These are phyloP conservation scores for Anorthoa munda DNA, from an alignment of 2,888 invertebrate species.

Conservation along the genomic window DNA sequence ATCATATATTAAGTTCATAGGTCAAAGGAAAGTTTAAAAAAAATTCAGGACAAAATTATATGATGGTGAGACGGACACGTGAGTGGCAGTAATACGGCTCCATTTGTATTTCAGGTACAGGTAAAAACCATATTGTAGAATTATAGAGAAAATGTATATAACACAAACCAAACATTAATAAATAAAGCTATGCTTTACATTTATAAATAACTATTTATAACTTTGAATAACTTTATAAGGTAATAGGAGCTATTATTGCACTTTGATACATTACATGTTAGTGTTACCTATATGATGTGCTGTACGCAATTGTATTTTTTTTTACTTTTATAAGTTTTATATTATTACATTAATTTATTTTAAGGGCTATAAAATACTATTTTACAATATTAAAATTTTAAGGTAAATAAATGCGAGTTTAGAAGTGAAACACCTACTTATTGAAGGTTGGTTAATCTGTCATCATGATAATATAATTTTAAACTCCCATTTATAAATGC, in stretches of 20 bases:
- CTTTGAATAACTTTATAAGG: conserved; percentile 22
- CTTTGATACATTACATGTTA: neutral
- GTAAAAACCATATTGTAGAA: too few species aligned
- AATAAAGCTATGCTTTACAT: neutral
- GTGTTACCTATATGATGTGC: neutral
- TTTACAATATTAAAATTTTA: neutral
- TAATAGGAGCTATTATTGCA: conserved; percentile 11
- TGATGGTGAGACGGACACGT: too few species aligned
- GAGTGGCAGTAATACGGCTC: too few species aligned
- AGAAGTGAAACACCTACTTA: neutral
- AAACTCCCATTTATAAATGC: neutral
- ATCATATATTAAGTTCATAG: too few species aligned
- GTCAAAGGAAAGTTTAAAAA: too few species aligned
- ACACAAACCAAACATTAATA: neutral
- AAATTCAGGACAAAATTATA: too few species aligned
- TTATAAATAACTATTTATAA: conserved; percentile 9
- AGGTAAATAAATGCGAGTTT: neutral
- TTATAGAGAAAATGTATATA: too few species aligned
- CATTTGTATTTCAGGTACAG: too few species aligned
- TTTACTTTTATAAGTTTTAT: neutral
- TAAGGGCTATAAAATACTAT: neutral
- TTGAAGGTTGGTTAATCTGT: neutral
- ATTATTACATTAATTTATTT: neutral
- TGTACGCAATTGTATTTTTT: neutral
- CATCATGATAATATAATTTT: neutral